A percentile compares a stretch with the other conserved stretches of the same genome.
Evolutionary conservation across 2,113 vertebrate genomes (phyloP).

Genomic region (Bufo bufo): DNA sequence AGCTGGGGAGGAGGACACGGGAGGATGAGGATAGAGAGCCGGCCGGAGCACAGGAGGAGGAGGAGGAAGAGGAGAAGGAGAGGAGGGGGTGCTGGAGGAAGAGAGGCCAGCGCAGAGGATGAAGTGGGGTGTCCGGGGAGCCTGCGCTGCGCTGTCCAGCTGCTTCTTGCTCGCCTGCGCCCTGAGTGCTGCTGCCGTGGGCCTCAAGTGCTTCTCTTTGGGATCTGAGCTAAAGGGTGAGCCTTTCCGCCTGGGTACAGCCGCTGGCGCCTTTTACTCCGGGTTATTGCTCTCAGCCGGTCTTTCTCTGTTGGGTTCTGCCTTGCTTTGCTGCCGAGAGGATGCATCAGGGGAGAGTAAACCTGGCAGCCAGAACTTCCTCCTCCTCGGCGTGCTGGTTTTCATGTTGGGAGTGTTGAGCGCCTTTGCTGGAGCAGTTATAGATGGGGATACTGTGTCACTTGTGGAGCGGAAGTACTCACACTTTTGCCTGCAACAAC

Average conservation of each 20-base stretch:
- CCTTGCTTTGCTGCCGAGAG: conserved; percentile 82
- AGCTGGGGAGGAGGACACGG: conserved; percentile 79
- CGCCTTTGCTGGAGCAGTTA: conserved; percentile 92
- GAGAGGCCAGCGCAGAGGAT: conserved; percentile 88
- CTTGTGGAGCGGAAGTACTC: conserved; percentile 91
- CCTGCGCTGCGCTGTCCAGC: conserved; percentile 90
- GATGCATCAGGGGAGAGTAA: conserved; percentile 67
- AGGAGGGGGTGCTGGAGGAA: conserved; percentile 74
- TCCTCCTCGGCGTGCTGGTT: conserved; percentile 87
- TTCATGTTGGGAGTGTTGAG: conserved; percentile 91
- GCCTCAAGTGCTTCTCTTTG: conserved; percentile 88
- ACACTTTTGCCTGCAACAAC: conserved; percentile 83
- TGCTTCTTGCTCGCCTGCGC: conserved; percentile 91
- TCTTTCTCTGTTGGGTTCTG: conserved; percentile 82
- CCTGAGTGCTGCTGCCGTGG: conserved; percentile 89
- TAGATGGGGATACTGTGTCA: conserved; percentile 92
- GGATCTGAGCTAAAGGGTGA: conserved; percentile 86
- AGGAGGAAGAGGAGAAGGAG: conserved; percentile 83
- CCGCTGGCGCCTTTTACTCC: conserved; percentile 92
- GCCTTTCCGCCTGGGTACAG: conserved; percentile 85
- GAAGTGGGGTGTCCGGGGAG: conserved; percentile 94
- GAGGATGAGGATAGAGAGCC: conserved; percentile 79
- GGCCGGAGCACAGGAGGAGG: conserved; percentile 67
- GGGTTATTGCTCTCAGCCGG: conserved; percentile 86
- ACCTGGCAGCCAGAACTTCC: conserved; percentile 85